Percentiles rank a stretch among this genome's conserved stretches.
phyloP scores from a whole-genome alignment of 2,113 vertebrate species.

The Genyomyrus donnyi region DNA sequence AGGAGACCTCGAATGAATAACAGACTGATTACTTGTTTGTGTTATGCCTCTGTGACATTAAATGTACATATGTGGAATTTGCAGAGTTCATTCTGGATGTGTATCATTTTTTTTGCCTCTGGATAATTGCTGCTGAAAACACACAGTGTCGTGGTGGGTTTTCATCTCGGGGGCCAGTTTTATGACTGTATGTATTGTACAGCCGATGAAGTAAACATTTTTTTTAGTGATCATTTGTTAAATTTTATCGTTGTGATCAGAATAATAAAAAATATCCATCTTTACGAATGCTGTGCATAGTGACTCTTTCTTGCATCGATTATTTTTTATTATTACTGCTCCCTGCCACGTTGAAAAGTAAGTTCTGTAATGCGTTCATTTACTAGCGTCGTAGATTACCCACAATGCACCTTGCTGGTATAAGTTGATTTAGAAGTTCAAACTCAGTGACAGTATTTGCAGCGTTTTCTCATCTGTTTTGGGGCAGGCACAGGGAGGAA shows the following conservation, averaged over 20 bases:
- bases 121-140: not conserved
- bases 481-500: not conserved
- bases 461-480: not conserved
- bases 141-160: constrained; percentile 28
- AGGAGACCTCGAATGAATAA: constrained; percentile 55
- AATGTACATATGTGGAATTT: constrained; percentile 79
- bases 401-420: not conserved
- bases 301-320: not conserved
- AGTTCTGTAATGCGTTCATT: not conserved
- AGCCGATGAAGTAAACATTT: constrained; percentile 82
- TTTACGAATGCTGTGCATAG: constrained; percentile 21
- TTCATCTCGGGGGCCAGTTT: constrained; percentile 71
- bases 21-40: constrained; percentile 62
- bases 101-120: constrained; percentile 60
- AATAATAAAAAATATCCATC: constrained; percentile 61
- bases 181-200: constrained; percentile 94
- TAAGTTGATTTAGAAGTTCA: not conserved
- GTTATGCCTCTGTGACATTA: constrained; percentile 76
- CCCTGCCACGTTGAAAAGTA: not conserved
- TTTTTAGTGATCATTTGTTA: constrained; percentile 95
- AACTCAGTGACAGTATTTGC: not conserved
- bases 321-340: not conserved
- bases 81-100: constrained; percentile 78
- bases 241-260: constrained; percentile 96
- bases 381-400: not conserved